Percentiles rank a stretch among this genome's conserved stretches.
phyloP scores from a whole-genome alignment of 2,888 invertebrate genomes.

The Pyrochroa serraticornis region DNA sequence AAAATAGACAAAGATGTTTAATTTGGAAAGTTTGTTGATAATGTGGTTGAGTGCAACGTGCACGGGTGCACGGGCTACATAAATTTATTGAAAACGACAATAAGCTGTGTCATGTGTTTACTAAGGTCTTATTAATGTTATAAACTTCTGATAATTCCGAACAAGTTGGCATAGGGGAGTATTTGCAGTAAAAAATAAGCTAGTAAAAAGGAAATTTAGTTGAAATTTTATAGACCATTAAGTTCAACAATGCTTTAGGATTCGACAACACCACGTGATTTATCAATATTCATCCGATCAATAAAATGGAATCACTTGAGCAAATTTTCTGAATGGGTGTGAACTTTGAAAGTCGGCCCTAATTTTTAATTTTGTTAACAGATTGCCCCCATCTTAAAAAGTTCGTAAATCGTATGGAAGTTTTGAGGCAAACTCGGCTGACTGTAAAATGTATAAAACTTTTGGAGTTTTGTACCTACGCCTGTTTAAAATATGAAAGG shows the following conservation, averaged over 20 bases:
- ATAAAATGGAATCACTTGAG: conserved; percentile 30
- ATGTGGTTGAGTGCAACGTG: conserved; percentile 20
- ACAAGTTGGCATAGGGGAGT: neutral
- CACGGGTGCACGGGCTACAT: conserved; percentile 12
- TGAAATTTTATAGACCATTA: conserved; percentile 31
- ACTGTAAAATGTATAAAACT: conserved; percentile 35
- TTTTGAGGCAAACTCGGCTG: conserved; percentile 27
- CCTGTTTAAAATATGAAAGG: conserved; percentile 42
- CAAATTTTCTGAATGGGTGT: conserved; percentile 27
- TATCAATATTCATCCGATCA: conserved; percentile 39
- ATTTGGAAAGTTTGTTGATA: conserved; percentile 25
- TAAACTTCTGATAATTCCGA: conserved; percentile 8
- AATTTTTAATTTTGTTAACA: conserved; percentile 38
- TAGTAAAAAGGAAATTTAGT: conserved; percentile 8
- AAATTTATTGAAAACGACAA: conserved; percentile 24
- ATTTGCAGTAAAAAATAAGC: conserved; percentile 11
- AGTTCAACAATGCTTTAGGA: conserved; percentile 18
- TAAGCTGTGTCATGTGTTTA: conserved; percentile 14
- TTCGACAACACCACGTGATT: conserved; percentile 33
- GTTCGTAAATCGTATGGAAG: conserved; percentile 34
- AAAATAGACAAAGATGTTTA: conserved; percentile 23
- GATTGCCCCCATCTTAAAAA: conserved; percentile 31
- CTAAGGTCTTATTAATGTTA: conserved; percentile 17
- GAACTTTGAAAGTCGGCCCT: conserved; percentile 28
- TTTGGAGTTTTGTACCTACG: conserved; percentile 37